Evolutionary conservation across 2,888 invertebrate species (phyloP), one percentile per base, ranked within the genome.

Genomic region (Drosophila subsilvestris): DNA sequence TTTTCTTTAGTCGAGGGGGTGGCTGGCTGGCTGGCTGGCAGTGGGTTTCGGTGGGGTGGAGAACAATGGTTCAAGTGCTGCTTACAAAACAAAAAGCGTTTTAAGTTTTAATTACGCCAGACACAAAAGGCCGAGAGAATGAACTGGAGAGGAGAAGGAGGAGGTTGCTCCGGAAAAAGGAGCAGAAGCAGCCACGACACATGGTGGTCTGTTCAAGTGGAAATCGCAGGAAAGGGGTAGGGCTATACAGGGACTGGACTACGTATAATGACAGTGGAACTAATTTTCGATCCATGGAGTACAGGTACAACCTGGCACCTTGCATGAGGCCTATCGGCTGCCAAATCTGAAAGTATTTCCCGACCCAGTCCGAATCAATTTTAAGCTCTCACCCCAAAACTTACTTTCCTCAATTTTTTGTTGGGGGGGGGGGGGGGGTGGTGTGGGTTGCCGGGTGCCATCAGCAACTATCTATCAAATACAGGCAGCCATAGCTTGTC

Each of bases 1-100:
- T 32, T 60, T 63, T 58, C 42, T 49, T 51, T 22, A 58, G 53
- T 44, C 55, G 76, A 81, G 69, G 55, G 68, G 54, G 49, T 7
- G 59, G 57, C 14, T 47, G 25, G 22, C 22, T 22, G 22, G 25
- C 25, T 7, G 59, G 57, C 14, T 37, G 43, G 18, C 3, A 47
- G 53, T 50, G 58, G 78, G 80, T 66, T 68, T 70, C 80, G 88
- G 88, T 72, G 27, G 74, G 84, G 69, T 76, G 63, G 73, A 80
- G 86, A 83, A 88, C 87, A 83, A 83, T 78, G 87, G 89, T 80
- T 86, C 81, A 88, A 83, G 87, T 69, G 78, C 86, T 85, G 86
- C 85, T 89, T 89, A 83, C 88, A 78, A 89, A 83, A 85, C 88
- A 89, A 85, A 88, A 85, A 85, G 88, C 88, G 74, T 85, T 87